Evolutionary conservation across 2,797 vertebrate genomes (phyloP).

Genomic region (Sciaenops ocellatus): DNA sequence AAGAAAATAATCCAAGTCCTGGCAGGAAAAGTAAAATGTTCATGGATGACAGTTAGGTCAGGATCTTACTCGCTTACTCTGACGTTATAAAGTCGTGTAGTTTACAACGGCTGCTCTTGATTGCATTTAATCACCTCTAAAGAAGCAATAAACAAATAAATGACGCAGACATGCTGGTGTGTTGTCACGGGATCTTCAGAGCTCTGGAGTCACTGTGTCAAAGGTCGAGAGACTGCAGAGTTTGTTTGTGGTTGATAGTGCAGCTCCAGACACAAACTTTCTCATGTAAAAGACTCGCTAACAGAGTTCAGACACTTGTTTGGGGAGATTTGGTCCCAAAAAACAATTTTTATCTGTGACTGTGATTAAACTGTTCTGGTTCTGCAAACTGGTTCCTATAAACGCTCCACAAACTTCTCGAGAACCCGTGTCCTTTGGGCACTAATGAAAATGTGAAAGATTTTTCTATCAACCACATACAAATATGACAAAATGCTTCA

Average conservation of each 20-base stretch:
- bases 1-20: too few relatives aligned
- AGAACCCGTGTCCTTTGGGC: background rate
- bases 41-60: background rate
- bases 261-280: background rate
- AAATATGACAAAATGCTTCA: background rate
- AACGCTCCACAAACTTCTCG: background rate
- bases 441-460: background rate
- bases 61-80: background rate
- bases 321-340: too few relatives aligned
- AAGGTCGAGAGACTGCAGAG: slow-evolving; percentile 4
- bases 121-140: background rate
- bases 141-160: slow-evolving; percentile 5
- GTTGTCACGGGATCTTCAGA: background rate
- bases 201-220: slow-evolving; percentile 31
- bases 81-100: background rate
- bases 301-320: background rate
- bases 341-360: too few relatives aligned
- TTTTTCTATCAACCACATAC: background rate
- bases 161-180: background rate
- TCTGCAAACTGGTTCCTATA: background rate
- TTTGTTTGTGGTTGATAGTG: background rate
- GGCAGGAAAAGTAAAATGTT: background rate
- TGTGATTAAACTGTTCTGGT: background rate
- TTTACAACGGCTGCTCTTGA: background rate
- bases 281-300: background rate